These are phyloP conservation scores for Gymnoscelis rufifasciata DNA, from an alignment of 2,888 invertebrate genomes.

Conservation along the genomic window DNA sequence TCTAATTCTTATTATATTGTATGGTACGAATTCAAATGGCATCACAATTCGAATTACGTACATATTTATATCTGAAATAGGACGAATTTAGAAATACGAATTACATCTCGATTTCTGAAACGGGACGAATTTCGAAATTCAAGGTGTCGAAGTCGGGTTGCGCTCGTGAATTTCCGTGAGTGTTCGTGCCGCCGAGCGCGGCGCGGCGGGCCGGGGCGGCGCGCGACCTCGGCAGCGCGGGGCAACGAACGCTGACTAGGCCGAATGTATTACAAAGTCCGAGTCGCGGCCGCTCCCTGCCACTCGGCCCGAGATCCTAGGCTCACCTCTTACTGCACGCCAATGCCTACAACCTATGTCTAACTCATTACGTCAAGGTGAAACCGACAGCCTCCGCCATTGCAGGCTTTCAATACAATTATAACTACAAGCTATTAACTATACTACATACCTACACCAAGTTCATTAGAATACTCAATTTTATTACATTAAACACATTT, in stretches of 20 bases:
- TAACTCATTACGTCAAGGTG: conserved; percentile 69
- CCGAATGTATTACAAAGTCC: conserved; percentile 78
- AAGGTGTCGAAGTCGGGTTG: conserved; percentile 32
- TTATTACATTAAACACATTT: too few species aligned
- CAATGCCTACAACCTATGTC: conserved; percentile 56
- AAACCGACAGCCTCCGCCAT: conserved; percentile 50
- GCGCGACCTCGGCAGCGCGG: conserved; percentile 68
- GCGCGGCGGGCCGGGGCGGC: conserved; percentile 33
- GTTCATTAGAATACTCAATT: too few species aligned
- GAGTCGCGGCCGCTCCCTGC: conserved; percentile 73
- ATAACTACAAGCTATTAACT: conserved; percentile 10
- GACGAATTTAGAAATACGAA: too few species aligned
- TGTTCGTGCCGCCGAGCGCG: conserved; percentile 31
- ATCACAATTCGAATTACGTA: conserved; percentile 8
- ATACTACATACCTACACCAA: background rate
- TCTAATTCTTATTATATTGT: too few species aligned
- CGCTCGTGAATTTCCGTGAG: conserved; percentile 25
- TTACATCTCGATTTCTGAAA: conserved; percentile 20
- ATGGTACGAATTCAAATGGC: too few species aligned
- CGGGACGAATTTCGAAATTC: conserved; percentile 18
- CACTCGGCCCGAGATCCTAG: conserved; percentile 73
- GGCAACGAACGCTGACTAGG: conserved; percentile 78
- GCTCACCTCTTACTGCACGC: conserved; percentile 68
- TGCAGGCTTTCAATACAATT: conserved; percentile 21
- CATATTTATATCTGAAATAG: too few species aligned